phyloP scores from a whole-genome alignment of 1,140 invertebrate genomes.

The Neocloeon triangulifer region DNA sequence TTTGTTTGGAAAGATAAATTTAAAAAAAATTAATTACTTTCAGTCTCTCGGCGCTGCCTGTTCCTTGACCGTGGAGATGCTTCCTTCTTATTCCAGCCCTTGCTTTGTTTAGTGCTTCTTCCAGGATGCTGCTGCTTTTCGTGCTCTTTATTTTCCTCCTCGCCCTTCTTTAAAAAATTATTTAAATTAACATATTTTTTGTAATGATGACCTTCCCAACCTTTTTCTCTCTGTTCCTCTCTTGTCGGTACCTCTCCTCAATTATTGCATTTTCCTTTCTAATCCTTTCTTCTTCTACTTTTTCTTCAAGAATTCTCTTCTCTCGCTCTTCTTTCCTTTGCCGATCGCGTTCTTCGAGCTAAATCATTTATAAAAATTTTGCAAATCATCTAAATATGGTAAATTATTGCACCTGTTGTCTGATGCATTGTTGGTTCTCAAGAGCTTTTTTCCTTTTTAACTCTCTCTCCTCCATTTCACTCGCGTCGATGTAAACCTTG shows the following conservation, averaged over 20 bases:
- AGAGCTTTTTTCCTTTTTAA: conserved; percentile 38
- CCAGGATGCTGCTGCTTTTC: conserved; percentile 8
- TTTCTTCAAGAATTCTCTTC: conserved; percentile 31
- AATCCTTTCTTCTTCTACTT: conserved; percentile 38
- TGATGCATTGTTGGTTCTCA: conserved; percentile 44
- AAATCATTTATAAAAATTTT: not conserved
- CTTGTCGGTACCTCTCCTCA: no score
- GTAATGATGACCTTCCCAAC: no score
- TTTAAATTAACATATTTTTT: no score
- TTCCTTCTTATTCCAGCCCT: conserved; percentile 4
- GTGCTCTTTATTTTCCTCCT: conserved; percentile 7
- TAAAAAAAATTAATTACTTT: no score
- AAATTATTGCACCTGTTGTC: conserved; percentile 32
- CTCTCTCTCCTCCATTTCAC: conserved; percentile 39
- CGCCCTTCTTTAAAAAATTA: no score
- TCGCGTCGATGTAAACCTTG: conserved; percentile 39
- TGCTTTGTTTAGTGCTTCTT: no score
- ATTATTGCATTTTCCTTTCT: conserved; percentile 35
- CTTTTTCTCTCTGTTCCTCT: no score
- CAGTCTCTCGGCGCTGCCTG: no score
- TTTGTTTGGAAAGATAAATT: no score
- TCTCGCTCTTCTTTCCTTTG: conserved; percentile 36
- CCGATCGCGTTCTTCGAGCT: conserved; percentile 40
- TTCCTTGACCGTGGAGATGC: no score
- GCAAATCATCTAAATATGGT: no score